A percentile compares a stretch with the other conserved stretches of the same genome.
These are phyloP conservation scores for Drosophila arizonae DNA, from an alignment of 1,140 invertebrate genomes.

Conservation along the genomic window DNA sequence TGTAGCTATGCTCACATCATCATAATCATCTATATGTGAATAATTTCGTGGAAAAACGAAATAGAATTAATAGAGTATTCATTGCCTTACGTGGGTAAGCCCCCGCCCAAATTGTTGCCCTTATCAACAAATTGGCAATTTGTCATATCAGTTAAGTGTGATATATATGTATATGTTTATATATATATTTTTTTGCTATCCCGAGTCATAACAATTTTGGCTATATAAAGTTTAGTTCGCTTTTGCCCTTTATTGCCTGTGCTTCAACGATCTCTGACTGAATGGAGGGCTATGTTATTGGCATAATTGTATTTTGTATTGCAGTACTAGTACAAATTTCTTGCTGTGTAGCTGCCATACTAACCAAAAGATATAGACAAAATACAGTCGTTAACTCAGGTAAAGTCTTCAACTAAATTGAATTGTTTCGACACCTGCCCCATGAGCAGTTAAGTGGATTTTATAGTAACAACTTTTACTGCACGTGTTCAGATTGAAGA, in stretches of 20 bases:
- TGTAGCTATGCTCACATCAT: too few species aligned
- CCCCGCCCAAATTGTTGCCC: background rate
- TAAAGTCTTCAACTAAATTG: background rate
- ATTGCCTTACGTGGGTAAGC: background rate
- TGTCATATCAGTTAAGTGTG: background rate
- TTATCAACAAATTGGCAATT: background rate
- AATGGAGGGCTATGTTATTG: background rate
- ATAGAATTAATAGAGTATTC: background rate
- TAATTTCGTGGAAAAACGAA: slow-evolving; percentile 1
- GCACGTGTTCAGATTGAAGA: too few species aligned
- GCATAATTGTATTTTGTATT: background rate
- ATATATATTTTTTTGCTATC: too few species aligned
- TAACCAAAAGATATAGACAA: background rate
- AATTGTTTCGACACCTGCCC: background rate
- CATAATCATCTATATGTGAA: too few species aligned
- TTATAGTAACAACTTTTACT: background rate
- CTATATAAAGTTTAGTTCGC: background rate
- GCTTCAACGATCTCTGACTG: background rate
- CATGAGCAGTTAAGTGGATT: too few species aligned
- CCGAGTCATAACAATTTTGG: too few species aligned
- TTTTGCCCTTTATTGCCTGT: background rate
- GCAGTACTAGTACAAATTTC: background rate
- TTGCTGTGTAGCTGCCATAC: background rate
- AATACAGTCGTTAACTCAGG: background rate
- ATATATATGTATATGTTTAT: too few species aligned